phyloP scores from a whole-genome alignment of 2,888 invertebrate genomes.

The Drosophila neotestacea region DNA sequence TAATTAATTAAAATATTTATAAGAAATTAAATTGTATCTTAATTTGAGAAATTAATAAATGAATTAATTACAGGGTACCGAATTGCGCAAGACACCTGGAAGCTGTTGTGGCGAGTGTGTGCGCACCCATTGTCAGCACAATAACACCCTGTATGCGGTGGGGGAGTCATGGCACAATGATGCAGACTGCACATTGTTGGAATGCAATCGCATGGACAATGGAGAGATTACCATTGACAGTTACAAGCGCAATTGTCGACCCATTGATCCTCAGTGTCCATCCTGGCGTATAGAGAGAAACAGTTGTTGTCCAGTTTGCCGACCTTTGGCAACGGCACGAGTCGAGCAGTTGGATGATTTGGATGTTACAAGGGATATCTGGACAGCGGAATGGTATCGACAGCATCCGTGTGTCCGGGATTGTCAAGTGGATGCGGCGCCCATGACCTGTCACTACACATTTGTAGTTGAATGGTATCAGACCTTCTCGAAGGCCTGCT shows the following conservation, averaged over 20 bases:
- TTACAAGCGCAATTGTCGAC: constrained; percentile 82
- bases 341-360: constrained; percentile 38
- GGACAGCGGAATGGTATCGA: constrained; percentile 80
- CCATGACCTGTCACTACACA: constrained; percentile 88
- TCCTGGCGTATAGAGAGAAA: constrained; percentile 69
- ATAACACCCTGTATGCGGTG: constrained; percentile 76
- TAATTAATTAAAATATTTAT: too few species aligned
- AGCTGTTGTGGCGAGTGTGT: constrained; percentile 84
- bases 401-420: constrained; percentile 87
- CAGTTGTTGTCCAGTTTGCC: constrained; percentile 83
- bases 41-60: not conserved
- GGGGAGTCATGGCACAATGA: constrained; percentile 84
- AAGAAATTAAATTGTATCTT: too few species aligned
- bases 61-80: constrained; percentile 75
- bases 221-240: constrained; percentile 80
- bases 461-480: constrained; percentile 91
- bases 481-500: constrained; percentile 95
- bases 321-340: constrained; percentile 41
- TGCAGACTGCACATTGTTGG: constrained; percentile 82
- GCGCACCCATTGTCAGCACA: constrained; percentile 82
- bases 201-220: constrained; percentile 76
- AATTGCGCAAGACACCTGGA: constrained; percentile 68
- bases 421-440: constrained; percentile 86
- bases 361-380: constrained; percentile 63
- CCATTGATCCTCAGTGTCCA: constrained; percentile 77